Conservation (phyloP, 2,113 vertebrate genomes). For the Peromyscus maniculatus region DNA sequence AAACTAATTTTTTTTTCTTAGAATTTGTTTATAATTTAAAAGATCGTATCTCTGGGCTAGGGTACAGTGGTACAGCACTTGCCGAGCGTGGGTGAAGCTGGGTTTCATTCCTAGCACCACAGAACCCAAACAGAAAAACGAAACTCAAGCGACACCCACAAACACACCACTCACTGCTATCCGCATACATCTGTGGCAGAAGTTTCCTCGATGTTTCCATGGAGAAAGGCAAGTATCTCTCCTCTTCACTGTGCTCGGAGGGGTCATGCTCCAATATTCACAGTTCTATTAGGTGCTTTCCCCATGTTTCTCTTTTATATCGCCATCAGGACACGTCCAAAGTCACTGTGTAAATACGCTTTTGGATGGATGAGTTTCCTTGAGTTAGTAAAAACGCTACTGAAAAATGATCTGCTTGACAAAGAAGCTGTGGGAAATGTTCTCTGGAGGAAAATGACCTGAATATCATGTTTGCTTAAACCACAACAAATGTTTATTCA, state of each 20-base stretch:
- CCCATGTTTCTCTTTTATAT: background rate
- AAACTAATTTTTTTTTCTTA: background rate
- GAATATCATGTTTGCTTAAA: background rate
- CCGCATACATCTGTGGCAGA: background rate
- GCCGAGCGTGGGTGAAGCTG: background rate
- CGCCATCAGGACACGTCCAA: background rate
- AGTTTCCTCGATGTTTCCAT: background rate
- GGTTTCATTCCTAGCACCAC: background rate
- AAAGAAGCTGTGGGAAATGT: background rate
- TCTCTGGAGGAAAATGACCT: background rate
- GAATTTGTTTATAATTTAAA: background rate
- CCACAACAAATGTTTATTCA: background rate
- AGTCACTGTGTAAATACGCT: background rate
- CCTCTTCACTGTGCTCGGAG: background rate
- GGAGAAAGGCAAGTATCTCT: background rate
- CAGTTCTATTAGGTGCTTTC: rapidly evolving
- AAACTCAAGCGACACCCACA: background rate
- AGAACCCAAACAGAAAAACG: background rate
- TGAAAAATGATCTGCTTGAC: background rate
- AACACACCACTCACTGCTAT: rapidly evolving
- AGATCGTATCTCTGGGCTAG: background rate
- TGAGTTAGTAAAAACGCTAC: background rate
- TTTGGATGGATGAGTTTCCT: background rate
- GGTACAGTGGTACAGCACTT: background rate
- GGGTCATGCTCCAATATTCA: too few relatives aligned